These are phyloP conservation scores for Buathra laborator DNA, from an alignment of 2,888 invertebrate species.

Conservation along the genomic window DNA sequence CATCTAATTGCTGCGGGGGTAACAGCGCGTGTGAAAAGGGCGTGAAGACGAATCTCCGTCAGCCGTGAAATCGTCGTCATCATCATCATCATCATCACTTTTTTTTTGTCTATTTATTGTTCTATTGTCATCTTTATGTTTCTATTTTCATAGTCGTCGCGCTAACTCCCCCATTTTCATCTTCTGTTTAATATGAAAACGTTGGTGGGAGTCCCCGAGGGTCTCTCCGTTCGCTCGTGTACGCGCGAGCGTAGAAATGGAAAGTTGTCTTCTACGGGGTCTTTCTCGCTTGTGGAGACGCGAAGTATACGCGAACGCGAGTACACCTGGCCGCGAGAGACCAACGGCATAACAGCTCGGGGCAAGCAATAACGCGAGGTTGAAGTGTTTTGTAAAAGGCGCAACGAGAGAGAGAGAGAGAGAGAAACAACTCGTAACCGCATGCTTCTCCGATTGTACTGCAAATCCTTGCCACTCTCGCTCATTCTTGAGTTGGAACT, in stretches of 20 bases:
- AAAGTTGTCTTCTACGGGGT: slow-evolving; percentile 79
- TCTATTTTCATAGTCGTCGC: slow-evolving; percentile 4
- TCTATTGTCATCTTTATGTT: too few relatives aligned
- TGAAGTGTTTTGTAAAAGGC: slow-evolving; percentile 37
- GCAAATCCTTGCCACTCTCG: slow-evolving; percentile 21
- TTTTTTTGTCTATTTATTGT: slow-evolving; percentile 1
- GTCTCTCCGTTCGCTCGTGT: slow-evolving; percentile 65
- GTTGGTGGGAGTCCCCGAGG: slow-evolving; percentile 61
- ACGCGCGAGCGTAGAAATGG: slow-evolving; percentile 77
- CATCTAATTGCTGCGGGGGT: not conserved
- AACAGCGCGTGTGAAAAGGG: not conserved
- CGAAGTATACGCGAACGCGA: slow-evolving; percentile 46
- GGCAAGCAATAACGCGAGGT: slow-evolving; percentile 29
- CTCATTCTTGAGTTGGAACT: slow-evolving; percentile 24
- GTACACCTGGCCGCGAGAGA: slow-evolving; percentile 55
- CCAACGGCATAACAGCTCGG: slow-evolving; percentile 47
- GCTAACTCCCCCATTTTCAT: slow-evolving; percentile 37
- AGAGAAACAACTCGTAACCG: slow-evolving; percentile 6
- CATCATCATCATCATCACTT: not conserved
- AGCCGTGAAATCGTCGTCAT: slow-evolving; percentile 37
- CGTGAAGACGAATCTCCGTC: slow-evolving; percentile 17
- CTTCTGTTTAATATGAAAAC: not conserved
- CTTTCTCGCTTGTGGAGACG: slow-evolving; percentile 34
- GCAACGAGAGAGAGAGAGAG: slow-evolving; percentile 2
- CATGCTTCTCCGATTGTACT: slow-evolving; percentile 37